Conservation (phyloP, 2,113 vertebrate species). For the Lophius piscatorius region DNA sequence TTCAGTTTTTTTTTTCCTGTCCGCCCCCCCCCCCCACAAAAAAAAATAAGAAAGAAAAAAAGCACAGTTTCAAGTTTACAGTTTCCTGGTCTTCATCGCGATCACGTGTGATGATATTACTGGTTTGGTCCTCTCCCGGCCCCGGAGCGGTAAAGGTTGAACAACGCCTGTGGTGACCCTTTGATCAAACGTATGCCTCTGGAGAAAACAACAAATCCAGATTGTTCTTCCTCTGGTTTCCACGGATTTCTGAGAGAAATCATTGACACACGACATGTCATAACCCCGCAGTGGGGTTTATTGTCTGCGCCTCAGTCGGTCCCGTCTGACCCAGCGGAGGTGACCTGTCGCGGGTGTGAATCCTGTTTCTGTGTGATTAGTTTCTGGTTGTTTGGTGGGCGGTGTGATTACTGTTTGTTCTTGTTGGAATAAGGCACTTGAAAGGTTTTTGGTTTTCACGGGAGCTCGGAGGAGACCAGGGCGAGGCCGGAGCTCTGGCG, state of each 20-base stretch:
- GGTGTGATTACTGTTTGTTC: constrained; percentile 24
- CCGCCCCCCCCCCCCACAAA: constrained; percentile 70
- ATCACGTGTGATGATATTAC: constrained; percentile 65
- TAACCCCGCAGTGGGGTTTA: constrained; percentile 10
- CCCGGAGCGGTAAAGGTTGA: constrained; percentile 18
- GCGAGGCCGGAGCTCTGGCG: constrained; percentile 97
- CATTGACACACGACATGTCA: background rate
- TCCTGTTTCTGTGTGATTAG: constrained; percentile 31
- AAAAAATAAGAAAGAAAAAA: constrained; percentile 14
- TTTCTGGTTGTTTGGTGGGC: constrained; percentile 46
- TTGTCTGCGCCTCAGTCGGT: constrained; percentile 2
- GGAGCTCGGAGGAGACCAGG: constrained; percentile 97
- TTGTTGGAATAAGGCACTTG: constrained; percentile 94
- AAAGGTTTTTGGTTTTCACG: constrained; percentile 97
- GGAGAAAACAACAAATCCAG: background rate
- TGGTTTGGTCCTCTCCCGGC: constrained; percentile 27
- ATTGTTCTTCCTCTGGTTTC: constrained; percentile 42
- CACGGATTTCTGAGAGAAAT: constrained; percentile 34
- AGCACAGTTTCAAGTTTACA: constrained; percentile 73
- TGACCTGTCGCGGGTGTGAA: constrained; percentile 32
- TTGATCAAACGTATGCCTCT: constrained; percentile 14
- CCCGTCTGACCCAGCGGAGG: constrained; percentile 34
- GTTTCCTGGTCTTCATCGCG: constrained; percentile 75
- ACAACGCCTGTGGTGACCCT: constrained; percentile 2
- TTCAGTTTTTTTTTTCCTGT: constrained; percentile 42